These are phyloP conservation scores for Aspidapion aeneum DNA, from an alignment of 2,888 invertebrate genomes.

Conservation along the genomic window DNA sequence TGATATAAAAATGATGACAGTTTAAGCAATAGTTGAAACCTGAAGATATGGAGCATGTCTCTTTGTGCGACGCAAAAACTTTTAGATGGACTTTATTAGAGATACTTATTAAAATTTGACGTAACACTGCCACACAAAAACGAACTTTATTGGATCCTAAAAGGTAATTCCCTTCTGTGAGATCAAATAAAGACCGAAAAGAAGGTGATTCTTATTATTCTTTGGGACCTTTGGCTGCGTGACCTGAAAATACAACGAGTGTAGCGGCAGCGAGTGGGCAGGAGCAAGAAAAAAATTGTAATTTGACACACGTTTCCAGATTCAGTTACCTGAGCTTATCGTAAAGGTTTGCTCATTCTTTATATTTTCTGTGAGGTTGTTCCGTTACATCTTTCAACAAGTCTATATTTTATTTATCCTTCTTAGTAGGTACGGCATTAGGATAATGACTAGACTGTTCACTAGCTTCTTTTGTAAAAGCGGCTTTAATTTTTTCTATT, in stretches of 20 bases:
- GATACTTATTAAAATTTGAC: too few relatives aligned
- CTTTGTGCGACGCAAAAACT: too few relatives aligned
- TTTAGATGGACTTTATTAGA: too few relatives aligned
- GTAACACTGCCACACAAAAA: too few relatives aligned
- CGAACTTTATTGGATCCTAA: conserved; percentile 22
- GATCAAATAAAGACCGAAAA: conserved; percentile 23
- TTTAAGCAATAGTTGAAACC: too few relatives aligned
- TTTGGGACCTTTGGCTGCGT: conserved; percentile 35
- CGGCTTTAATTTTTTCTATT: too few relatives aligned
- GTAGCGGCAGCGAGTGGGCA: conserved; percentile 22
- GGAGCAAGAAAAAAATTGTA: conserved; percentile 21
- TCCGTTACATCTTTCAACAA: background rate
- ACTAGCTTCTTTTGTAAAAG: too few relatives aligned
- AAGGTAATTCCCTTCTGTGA: conserved; percentile 24
- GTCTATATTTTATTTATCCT: too few relatives aligned
- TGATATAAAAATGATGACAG: too few relatives aligned
- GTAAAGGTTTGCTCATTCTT: background rate
- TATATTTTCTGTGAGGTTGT: background rate
- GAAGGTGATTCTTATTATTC: conserved; percentile 35
- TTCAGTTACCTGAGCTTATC: conserved; percentile 37
- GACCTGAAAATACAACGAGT: conserved; percentile 37
- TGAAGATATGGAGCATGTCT: too few relatives aligned
- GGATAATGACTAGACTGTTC: too few relatives aligned
- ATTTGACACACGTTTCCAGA: conserved; percentile 34
- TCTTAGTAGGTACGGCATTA: too few relatives aligned